Evolutionary conservation across 2,797 vertebrate species (phyloP), one percentile per base, ranked within the genome.

Genomic region (Cirrhinus mrigala): DNA sequence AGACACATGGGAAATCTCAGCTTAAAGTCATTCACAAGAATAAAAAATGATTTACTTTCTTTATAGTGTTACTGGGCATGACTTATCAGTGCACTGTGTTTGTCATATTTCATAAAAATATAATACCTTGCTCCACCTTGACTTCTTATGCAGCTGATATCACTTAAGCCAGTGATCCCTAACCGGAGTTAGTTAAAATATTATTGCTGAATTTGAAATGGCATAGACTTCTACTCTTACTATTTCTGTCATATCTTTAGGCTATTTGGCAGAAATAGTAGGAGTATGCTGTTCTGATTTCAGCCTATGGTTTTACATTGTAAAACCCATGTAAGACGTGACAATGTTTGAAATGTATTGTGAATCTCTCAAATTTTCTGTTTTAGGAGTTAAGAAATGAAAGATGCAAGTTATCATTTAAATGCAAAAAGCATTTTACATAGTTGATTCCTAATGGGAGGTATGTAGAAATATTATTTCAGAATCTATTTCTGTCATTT

Each of bases 201-300:
- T 54, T 54, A 22, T 37, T 22, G 3, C 11, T 7, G 18, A 56
- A 56, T 37, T 54, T 22, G 0, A 37, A 37, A 22, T 11, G 6
- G 18, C 48, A 22, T 54, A 11, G 73, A 2, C 11, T 75, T 6
- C 71, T 52, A 11, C 8, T 18, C n/a, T 44, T 71, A 71, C 69
- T 75, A 75, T 56, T 76, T 76, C 29, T 14, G 29, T 76, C 50
- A 56, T 56, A 76, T 56, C 50, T 22, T 56, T 12, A 37, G 50
- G 73, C 18, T 54, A 37, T 56, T 56, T 37, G 50, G 11, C 50
- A 54, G 15, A 56, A 27, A 52, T 74, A 27, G 60, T 2, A 15
- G 7, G 24, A 64, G 14, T 29, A 3, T 64, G 60, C 60, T 27
- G 2, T 60, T 24, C n/a, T 60, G 58, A 60, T 12, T 24, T 60